Evolutionary conservation across 1,140 invertebrate species (phyloP).

Genomic region (Sinonovacula constricta): DNA sequence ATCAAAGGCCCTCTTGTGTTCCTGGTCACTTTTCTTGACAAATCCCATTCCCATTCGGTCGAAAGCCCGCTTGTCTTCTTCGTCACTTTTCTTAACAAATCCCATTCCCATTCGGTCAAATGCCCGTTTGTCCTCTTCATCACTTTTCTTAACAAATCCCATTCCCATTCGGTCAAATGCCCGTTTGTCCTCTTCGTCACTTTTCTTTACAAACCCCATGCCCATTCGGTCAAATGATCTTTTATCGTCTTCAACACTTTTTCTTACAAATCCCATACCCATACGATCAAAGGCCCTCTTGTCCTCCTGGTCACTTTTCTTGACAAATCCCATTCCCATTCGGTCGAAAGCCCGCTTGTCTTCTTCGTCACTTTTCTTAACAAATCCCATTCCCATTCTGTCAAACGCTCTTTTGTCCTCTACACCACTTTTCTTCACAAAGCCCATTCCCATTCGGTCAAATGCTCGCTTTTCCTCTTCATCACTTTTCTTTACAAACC

Average conservation of each 20-base stretch:
- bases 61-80: slow-evolving; percentile 16
- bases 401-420: neutral
- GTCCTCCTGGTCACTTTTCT: neutral
- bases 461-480: neutral
- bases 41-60: slow-evolving; percentile 26
- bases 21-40: slow-evolving; percentile 9
- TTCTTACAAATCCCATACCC: slow-evolving; percentile 19
- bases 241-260: slow-evolving; percentile 3
- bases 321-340: slow-evolving; percentile 24
- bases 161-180: neutral
- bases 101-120: slow-evolving; percentile 1
- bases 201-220: slow-evolving; percentile 21
- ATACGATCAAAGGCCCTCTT: slow-evolving; percentile 23
- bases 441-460: slow-evolving; percentile 3
- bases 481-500: slow-evolving; percentile 24
- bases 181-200: neutral
- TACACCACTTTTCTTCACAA: slow-evolving; percentile 38
- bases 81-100: slow-evolving; percentile 41
- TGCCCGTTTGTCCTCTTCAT: neutral
- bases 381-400: slow-evolving; percentile 11
- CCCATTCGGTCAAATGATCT: slow-evolving; percentile 13
- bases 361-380: slow-evolving; percentile 38
- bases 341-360: slow-evolving; percentile 20
- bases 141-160: slow-evolving; percentile 43
- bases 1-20: slow-evolving; percentile 15